Evolutionary conservation across 2,888 invertebrate species (phyloP).

Genomic region (Oscheius sp.): DNA sequence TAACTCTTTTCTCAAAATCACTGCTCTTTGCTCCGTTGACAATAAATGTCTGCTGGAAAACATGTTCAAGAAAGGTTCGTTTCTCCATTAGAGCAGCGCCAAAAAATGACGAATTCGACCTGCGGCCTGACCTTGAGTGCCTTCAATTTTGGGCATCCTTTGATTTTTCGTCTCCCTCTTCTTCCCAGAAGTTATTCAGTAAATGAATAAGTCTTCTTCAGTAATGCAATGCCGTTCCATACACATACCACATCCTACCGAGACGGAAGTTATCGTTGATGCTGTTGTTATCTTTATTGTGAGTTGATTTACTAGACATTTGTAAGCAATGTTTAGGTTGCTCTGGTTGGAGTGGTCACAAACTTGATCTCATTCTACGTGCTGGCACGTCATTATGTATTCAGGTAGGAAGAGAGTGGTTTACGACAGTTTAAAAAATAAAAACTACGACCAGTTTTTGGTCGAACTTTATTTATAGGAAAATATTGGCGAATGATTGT

Average conservation of each 20-base stretch:
- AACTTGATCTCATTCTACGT: constrained; percentile 27
- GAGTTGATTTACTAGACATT: background rate
- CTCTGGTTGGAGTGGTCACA: constrained; percentile 14
- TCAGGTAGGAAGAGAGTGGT: constrained; percentile 1
- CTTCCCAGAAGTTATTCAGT: background rate
- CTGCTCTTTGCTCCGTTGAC: too few species aligned
- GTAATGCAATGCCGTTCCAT: constrained; percentile 13
- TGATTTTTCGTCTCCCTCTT: background rate
- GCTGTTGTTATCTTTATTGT: constrained; percentile 18
- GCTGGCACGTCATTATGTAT: constrained; percentile 24
- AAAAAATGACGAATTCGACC: background rate
- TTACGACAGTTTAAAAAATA: too few species aligned
- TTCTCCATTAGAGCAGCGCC: background rate
- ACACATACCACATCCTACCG: constrained; percentile 1
- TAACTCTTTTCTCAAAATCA: background rate
- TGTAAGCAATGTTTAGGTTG: background rate
- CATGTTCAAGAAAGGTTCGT: constrained; percentile 1
- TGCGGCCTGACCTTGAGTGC: constrained; percentile 25
- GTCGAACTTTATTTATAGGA: too few species aligned
- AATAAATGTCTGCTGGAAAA: background rate
- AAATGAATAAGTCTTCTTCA: background rate
- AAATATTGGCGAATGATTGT: too few species aligned
- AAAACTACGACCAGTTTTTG: too few species aligned
- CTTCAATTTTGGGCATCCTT: constrained; percentile 19
- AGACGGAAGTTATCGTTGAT: constrained; percentile 7